Base-by-base conservation (phyloP, 1,140 invertebrate species). In the Neodiprion lecontei region DNA sequence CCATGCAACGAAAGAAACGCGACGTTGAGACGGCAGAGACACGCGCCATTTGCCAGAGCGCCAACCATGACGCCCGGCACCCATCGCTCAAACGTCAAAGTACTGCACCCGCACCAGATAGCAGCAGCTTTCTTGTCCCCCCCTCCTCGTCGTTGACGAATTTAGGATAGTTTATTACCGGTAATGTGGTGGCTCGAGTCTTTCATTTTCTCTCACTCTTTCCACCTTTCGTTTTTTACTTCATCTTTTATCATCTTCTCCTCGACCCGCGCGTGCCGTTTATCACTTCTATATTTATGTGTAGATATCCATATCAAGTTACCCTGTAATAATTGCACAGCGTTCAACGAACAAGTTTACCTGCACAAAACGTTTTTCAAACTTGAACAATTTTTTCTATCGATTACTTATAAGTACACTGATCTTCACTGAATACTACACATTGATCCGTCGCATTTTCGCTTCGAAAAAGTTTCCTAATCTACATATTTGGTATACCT, bases 41-140 rank as follows among this genome's bases (percentile, higher is more conserved):
- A 78, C 81, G 82, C 80, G 77, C 80, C 79, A 82, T 84, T 84
- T 81, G 75, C 75, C 48, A 50, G 78, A 75, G 76, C 78, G 81
- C 78, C 77, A 76, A 78, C 74, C 83, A 81, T 84, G 77, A 78
- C 81, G 78, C 81, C 80, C 78, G 75, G 76, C 28, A 40, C 28
- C 53, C 23, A 11, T n/a, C 10, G 9, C 70, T 69, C 67, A 69
- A 69, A 69, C 69, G 69, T 53, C 73, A 48, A 74, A 48, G 70
- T 50, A 74, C 69, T 70, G 23, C 72, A 49, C 72, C 53, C 69
- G 75, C 80, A 80, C 28, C 28, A 40, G 28, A 40, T 40, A 40
- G 28, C 28, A 40, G 28, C 28, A 40, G 75, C 72, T 72, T 74
- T 69, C 70, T 23, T 72, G 65, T 40, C 21, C n/a, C 69, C n/a